Evolutionary conservation across 1,140 invertebrate genomes (phyloP), one percentile per base, ranked within the genome.

Genomic region (Drosophila ironensis): DNA sequence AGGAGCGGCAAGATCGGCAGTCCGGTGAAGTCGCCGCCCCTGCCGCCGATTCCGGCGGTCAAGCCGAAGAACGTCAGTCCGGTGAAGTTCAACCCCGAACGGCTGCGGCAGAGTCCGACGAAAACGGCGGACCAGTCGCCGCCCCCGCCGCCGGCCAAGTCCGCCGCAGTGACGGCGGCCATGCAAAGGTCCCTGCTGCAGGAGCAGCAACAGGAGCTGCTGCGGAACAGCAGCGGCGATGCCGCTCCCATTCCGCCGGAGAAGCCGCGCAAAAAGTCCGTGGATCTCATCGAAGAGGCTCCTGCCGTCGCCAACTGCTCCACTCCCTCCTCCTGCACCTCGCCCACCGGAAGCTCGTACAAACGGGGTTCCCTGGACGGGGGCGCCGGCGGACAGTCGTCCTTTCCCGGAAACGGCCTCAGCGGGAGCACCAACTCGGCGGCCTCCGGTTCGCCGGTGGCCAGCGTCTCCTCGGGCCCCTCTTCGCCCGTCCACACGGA

Each of bases 401-500:
- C 56, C 3, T 48, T 22, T 27, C 12, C 41, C 0, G 56, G 54
- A 4, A 78, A 84, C 28, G 71, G 71, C 0, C 46, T 87, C 2
- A 84, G 71, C 14, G 81, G 81, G 16, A 87, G 81, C 46, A 87
- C 77, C 35, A 87, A 87, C 28, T 88, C 88, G 9, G 87, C 70
- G 4, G 57, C 80, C 1, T 90, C 89, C 3, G 76, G 76, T 0
- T 87, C 82, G 2, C 81, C 89, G 1, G 80, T 82, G 72, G 77
- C 77, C 22, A 89, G 89, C 33, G 90, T 80, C 6, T 91, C 91
- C 6, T 91, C 91, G 4, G 91, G 90, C 3, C 91, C 90, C 0
- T 91, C 91, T 7, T 92, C 91, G 30, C 91, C 91, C 0, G 81
- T 91, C 7, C 90, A 91, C 48, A 91, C 91, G 0, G 91, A 91